Percentiles rank a stretch among this genome's conserved stretches.
phyloP scores from a whole-genome alignment of 2,113 vertebrate species.

The Electrona antarctica region DNA sequence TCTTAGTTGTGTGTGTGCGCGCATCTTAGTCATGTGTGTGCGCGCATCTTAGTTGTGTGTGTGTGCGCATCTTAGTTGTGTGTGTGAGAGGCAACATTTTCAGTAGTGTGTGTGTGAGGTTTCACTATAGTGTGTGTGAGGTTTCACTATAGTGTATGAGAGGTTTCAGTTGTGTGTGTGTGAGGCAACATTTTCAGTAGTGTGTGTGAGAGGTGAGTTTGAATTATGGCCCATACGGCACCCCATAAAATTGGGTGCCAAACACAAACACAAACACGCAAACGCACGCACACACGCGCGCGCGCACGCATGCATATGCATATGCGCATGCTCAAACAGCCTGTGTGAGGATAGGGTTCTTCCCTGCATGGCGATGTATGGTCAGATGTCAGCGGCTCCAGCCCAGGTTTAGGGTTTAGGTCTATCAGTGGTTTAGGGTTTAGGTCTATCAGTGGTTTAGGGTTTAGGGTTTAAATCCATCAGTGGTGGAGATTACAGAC shows the following conservation, averaged over 20 bases:
- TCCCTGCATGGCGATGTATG: slow-evolving; percentile 64
- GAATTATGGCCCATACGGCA: no score
- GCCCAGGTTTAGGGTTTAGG: slow-evolving; percentile 59
- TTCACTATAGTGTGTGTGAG: no score
- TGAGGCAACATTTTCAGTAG: no score
- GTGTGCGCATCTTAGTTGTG: neutral
- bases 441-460: slow-evolving; percentile 75
- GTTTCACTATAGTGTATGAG: no score
- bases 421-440: slow-evolving; percentile 76
- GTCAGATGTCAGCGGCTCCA: slow-evolving; percentile 76
- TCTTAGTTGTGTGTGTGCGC: neutral
- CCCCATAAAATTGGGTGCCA: slow-evolving; percentile 4
- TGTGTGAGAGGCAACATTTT: no score
- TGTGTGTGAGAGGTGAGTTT: no score
- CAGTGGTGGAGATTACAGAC: slow-evolving; percentile 78
- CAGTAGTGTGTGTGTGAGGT: slow-evolving; percentile 22
- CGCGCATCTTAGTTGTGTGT: no score
- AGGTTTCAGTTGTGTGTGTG: no score
- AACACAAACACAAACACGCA: slow-evolving; percentile 15
- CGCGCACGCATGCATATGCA: slow-evolving; percentile 8
- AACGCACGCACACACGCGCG: neutral
- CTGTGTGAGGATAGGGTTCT: slow-evolving; percentile 24
- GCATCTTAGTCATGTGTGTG: no score
- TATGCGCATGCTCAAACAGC: slow-evolving; percentile 17
- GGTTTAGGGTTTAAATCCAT: slow-evolving; percentile 75